These are phyloP conservation scores for Petrocephalus sullivani DNA, from an alignment of 2,797 vertebrate genomes.

Conservation along the genomic window DNA sequence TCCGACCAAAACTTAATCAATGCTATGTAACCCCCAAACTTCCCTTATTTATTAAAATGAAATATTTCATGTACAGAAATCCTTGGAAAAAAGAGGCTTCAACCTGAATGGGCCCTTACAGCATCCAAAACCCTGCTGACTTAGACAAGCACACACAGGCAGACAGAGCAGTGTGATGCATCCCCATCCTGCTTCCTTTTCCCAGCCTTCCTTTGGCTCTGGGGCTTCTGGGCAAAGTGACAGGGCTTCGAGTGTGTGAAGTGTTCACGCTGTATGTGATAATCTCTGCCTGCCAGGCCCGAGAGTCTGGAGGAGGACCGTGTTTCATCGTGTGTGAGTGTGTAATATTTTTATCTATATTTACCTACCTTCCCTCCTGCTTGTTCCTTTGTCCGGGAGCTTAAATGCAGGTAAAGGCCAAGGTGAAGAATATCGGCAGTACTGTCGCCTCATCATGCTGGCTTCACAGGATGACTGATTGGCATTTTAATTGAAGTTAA, in stretches of 20 bases:
- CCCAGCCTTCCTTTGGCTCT: neutral
- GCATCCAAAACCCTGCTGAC: neutral
- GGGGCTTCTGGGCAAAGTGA: neutral
- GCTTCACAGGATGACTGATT: neutral
- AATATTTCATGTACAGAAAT: neutral
- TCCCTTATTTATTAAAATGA: neutral
- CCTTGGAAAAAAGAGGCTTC: neutral
- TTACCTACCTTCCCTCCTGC: neutral
- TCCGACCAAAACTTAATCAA: neutral
- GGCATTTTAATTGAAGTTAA: neutral
- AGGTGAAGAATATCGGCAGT: neutral
- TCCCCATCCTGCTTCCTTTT: neutral
- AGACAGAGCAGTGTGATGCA: neutral
- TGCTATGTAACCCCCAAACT: neutral
- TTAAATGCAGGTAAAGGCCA: neutral
- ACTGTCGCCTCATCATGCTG: neutral
- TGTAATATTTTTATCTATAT: conserved; percentile 1
- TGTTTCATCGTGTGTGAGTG: neutral
- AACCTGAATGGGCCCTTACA: neutral
- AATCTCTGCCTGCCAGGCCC: neutral
- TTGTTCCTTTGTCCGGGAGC: neutral
- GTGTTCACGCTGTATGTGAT: neutral
- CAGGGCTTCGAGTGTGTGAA: neutral
- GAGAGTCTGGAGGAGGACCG: neutral
- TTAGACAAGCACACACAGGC: neutral